Percentiles rank a stretch among this genome's conserved stretches.
Conservation (phyloP, 2,888 invertebrate species). For the Oscheius sp. region DNA sequence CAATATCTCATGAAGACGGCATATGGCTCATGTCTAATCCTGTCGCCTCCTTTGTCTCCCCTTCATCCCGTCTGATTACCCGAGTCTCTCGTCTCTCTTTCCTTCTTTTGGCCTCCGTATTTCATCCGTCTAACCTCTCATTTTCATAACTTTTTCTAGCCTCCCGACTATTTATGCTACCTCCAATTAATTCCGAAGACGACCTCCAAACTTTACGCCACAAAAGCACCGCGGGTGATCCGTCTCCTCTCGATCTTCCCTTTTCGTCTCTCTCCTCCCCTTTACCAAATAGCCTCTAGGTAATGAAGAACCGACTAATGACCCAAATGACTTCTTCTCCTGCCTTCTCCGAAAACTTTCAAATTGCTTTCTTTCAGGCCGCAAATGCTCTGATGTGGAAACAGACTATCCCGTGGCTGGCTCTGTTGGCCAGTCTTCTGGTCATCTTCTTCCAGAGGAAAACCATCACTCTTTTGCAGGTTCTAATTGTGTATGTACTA, state of each 20-base stretch:
- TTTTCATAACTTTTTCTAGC: conserved; percentile 4
- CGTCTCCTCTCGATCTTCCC: not conserved
- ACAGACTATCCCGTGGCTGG: conserved; percentile 28
- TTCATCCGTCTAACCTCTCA: conserved; percentile 23
- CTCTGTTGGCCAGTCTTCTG: conserved; percentile 12
- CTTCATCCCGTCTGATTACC: not conserved
- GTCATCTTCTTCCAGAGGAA: conserved; percentile 11
- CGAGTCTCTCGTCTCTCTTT: not conserved
- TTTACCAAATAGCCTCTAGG: not conserved
- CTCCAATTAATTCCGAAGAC: conserved; percentile 32
- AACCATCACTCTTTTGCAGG: conserved; percentile 15
- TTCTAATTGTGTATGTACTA: not conserved
- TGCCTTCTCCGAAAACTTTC: conserved; percentile 2
- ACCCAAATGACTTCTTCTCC: conserved; percentile 11
- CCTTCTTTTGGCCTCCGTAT: conserved; percentile 2
- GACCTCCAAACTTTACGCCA: conserved; percentile 33
- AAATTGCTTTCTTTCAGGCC: conserved; percentile 13
- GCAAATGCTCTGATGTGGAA: conserved; percentile 32
- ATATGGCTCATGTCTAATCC: conserved; percentile 27
- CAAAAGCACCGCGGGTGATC: conserved; percentile 27
- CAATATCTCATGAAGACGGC: conserved; percentile 29
- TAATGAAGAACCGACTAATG: conserved; percentile 12
- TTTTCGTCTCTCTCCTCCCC: not conserved
- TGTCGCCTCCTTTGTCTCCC: conserved; percentile 11
- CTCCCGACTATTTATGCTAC: conserved; percentile 21